Evolutionary conservation across 2,797 vertebrate species (phyloP).

Genomic region (Enteromius mattozi): DNA sequence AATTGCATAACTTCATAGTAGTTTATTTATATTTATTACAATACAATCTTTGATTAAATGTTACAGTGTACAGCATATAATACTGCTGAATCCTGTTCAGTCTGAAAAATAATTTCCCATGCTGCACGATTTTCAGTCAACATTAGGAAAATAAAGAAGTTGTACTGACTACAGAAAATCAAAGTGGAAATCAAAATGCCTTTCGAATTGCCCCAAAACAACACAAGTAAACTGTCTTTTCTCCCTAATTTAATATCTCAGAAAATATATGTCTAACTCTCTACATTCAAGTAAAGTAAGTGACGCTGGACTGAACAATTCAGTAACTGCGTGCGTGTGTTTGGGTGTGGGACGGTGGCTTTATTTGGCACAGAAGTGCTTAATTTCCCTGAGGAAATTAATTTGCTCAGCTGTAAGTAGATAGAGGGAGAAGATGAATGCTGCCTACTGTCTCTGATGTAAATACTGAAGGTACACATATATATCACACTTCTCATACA

Average conservation of each 20-base stretch:
- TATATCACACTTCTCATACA: constrained; percentile 49
- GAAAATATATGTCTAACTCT: constrained; percentile 67
- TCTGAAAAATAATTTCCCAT: constrained; percentile 30
- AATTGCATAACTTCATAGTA: neutral
- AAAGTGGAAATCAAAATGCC: constrained; percentile 65
- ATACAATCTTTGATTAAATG: neutral
- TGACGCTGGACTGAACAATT: constrained; percentile 67
- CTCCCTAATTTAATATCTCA: constrained; percentile 69
- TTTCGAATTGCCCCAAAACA: constrained; percentile 65
- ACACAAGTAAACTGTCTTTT: constrained; percentile 64
- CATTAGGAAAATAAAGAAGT: constrained; percentile 62
- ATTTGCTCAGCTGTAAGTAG: constrained; percentile 65
- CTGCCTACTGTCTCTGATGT: constrained; percentile 72
- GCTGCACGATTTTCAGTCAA: constrained; percentile 54
- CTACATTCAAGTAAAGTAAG: constrained; percentile 68
- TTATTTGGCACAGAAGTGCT: constrained; percentile 66
- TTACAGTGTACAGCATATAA: neutral
- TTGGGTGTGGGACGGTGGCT: constrained; percentile 55
- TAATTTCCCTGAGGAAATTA: constrained; percentile 77
- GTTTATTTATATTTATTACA: neutral
- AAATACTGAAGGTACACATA: constrained; percentile 71
- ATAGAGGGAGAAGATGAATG: constrained; percentile 64
- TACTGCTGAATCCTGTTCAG: neutral
- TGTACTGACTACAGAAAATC: constrained; percentile 51
- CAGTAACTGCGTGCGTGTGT: constrained; percentile 64